Evolutionary conservation across 2,113 vertebrate genomes (phyloP).

Genomic region (Gallinago paraguaiae): DNA sequence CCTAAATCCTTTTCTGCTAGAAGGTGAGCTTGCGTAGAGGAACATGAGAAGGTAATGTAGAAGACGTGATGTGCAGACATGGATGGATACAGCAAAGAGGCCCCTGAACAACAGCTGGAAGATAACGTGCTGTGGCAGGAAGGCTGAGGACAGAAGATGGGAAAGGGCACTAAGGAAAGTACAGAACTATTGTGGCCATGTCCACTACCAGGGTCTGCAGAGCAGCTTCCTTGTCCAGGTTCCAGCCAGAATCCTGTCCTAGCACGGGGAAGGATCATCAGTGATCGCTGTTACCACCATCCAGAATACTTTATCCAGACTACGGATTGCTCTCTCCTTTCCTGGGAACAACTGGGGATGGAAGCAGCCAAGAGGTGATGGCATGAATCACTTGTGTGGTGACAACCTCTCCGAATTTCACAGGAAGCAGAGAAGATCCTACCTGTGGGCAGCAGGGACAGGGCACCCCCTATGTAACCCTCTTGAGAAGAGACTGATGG

Average conservation of each 20-base stretch:
- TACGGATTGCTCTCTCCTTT: background rate
- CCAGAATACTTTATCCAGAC: background rate
- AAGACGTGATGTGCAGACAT: background rate
- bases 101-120: background rate
- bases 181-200: background rate
- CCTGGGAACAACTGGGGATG: background rate
- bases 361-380: background rate
- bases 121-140: background rate
- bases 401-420: background rate
- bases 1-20: background rate
- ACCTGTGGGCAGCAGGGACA: background rate
- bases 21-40: background rate
- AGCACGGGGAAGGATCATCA: background rate
- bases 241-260: background rate
- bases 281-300: background rate
- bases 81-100: background rate
- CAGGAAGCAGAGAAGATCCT: background rate
- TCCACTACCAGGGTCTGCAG: background rate
- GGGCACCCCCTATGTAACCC: background rate
- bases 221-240: background rate
- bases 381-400: background rate
- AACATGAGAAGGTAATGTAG: background rate
- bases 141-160: background rate
- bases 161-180: background rate
- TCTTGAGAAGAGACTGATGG: background rate